Evolutionary conservation across 2,797 vertebrate genomes (phyloP), one percentile per base, ranked within the genome.

Genomic region (Gymnocypris eckloni): DNA sequence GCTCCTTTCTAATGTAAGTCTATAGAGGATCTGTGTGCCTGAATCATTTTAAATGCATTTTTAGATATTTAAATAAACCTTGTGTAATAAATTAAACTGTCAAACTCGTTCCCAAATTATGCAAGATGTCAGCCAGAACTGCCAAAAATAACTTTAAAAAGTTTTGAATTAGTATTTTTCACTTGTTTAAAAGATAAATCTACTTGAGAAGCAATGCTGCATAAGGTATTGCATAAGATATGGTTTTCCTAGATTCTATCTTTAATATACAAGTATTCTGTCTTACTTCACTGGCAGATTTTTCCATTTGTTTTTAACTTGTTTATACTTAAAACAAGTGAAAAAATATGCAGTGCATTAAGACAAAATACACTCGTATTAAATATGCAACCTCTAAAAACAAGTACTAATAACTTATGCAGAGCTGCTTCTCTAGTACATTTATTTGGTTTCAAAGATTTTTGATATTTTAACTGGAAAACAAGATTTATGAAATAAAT

Each of bases 31-130:
- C 67, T 70, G 67, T 41, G n/a, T 18, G 20, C 16, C 22, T 15
- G 20, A n/a, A 78, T 39, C 1, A 8, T 52, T 52, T 37, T 33
- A 33, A 56, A 77, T 56, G 1, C 11, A 15, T 56, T 78, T 33
- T n/a, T 11, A 25, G 39, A 77, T 56, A 18, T 56, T 77, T 25
- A 61, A 78, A 78, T 79, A 61, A 79, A 39, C 28, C 16, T 75
- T 75, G 9, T 52, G 45, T 33, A 20, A 52, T 20, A 75, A 52
- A 52, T 75, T 52, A 20, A 52, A 33, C 72, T n/a, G n/a, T 75
- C 25, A 0, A 15, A 12, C 12, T 79, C 22, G 3, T 61, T 79
- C 13, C 7, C 13, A 54, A 54, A 76, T 54, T 33, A 54, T 37
- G 28, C 11, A 75, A 4, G 25, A 52, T 11, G 25, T 52, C 48